A percentile compares a stretch with the other conserved stretches of the same genome.
Evolutionary conservation across 2,888 invertebrate genomes (phyloP).

Genomic region (Herminia tarsipennalis): DNA sequence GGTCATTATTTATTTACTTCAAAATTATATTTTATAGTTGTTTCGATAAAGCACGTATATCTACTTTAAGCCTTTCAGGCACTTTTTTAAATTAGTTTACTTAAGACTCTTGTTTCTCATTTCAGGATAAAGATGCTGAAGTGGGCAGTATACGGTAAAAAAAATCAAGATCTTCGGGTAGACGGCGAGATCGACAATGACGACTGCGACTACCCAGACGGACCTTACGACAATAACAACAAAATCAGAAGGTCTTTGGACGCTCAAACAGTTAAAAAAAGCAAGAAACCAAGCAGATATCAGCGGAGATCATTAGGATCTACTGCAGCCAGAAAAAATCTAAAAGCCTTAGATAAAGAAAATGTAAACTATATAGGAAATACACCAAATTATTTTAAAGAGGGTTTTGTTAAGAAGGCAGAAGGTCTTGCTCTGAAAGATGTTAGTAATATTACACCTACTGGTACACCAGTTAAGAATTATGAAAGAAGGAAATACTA

Average conservation of each 20-base stretch:
- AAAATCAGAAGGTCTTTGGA: slow-evolving; percentile 71
- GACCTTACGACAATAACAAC: slow-evolving; percentile 53
- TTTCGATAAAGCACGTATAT: too few species aligned
- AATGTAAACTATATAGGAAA: slow-evolving; percentile 81
- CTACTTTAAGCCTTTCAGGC: too few species aligned
- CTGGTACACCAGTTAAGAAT: slow-evolving; percentile 67
- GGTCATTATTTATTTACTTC: too few species aligned
- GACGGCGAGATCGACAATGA: slow-evolving; percentile 53
- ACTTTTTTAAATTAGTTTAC: too few species aligned
- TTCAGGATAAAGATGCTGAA: slow-evolving; percentile 85
- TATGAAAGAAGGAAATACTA: slow-evolving; percentile 67
- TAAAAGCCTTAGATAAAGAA: slow-evolving; percentile 73
- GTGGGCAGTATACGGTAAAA: slow-evolving; percentile 86
- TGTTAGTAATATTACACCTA: slow-evolving; percentile 87
- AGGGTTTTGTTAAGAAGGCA: slow-evolving; percentile 84
- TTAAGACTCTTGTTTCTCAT: slow-evolving; percentile 39
- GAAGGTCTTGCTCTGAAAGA: slow-evolving; percentile 83
- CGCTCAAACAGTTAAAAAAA: slow-evolving; percentile 72
- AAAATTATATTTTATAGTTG: too few species aligned
- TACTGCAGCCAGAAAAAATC: slow-evolving; percentile 65
- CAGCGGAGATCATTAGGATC: slow-evolving; percentile 76
- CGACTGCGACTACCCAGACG: slow-evolving; percentile 51
- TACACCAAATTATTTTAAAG: slow-evolving; percentile 87
- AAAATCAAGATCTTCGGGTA: slow-evolving; percentile 67
- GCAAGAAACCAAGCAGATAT: slow-evolving; percentile 78